Conservation (phyloP, 2,888 invertebrate species). For the Dorcus hopei region DNA sequence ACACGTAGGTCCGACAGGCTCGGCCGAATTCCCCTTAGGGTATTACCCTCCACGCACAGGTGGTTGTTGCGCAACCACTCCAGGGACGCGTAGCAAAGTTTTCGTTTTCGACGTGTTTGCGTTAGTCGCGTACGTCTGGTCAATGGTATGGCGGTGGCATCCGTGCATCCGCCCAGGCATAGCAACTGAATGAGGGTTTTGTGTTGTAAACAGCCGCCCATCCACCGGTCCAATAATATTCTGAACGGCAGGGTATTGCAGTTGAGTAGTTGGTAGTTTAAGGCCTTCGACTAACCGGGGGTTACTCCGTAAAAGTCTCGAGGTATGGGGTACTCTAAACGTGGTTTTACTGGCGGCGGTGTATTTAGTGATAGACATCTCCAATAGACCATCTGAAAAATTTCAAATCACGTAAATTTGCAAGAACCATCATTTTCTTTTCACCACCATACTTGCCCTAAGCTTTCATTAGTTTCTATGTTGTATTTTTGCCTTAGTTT, state of each 20-base stretch:
- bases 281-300: slow-evolving; percentile 72
- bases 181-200: slow-evolving; percentile 65
- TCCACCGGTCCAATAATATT: slow-evolving; percentile 56
- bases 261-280: slow-evolving; percentile 70
- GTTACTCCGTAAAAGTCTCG: slow-evolving; percentile 72
- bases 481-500: no score
- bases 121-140: slow-evolving; percentile 55
- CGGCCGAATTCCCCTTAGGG: no score
- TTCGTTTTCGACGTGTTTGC: neutral
- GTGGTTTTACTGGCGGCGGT: slow-evolving; percentile 77
- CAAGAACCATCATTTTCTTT: no score
- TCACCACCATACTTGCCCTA: no score
- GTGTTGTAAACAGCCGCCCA: slow-evolving; percentile 62
- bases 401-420: no score
- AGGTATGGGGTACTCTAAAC: slow-evolving; percentile 70
- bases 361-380: slow-evolving; percentile 71
- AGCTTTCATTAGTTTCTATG: no score
- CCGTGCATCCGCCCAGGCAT: slow-evolving; percentile 66
- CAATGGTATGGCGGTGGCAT: slow-evolving; percentile 64
- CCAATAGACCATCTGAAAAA: slow-evolving; percentile 78
- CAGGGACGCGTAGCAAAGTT: no score
- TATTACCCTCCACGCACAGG: no score
- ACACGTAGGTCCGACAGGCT: no score
- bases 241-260: slow-evolving; percentile 39
- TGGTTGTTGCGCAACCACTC: no score